Percentiles rank a stretch among this genome's conserved stretches.
phyloP scores from a whole-genome alignment of 2,797 vertebrate species.

The Anolis apletophallus region DNA sequence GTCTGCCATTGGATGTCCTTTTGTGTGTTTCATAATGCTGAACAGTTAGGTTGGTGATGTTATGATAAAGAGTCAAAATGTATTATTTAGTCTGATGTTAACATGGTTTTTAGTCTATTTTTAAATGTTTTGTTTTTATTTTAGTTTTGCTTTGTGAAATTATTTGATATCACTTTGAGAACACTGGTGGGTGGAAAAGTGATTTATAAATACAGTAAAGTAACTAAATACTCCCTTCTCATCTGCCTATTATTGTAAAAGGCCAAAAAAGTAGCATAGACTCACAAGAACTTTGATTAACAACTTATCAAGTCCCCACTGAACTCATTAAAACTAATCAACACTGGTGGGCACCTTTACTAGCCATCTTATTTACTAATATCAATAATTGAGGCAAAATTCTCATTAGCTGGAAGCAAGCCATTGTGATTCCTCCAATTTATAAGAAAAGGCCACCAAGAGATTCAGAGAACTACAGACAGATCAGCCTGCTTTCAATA shows the following conservation, averaged over 20 bases:
- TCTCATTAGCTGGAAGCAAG: no score
- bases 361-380: no score
- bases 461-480: no score
- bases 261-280: conserved; percentile 13
- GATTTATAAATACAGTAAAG: not conserved
- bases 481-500: no score
- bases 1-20: not conserved
- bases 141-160: not conserved
- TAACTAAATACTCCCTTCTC: not conserved
- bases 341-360: no score
- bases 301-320: no score
- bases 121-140: not conserved
- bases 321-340: no score
- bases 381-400: no score
- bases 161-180: not conserved
- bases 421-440: no score
- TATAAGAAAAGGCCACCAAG: no score
- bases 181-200: not conserved
- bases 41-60: not conserved
- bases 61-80: not conserved
- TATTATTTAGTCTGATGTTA: not conserved
- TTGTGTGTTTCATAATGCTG: not conserved
- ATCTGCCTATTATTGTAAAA: not conserved
- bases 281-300: conserved; percentile 17
- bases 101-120: not conserved